Evolutionary conservation across 2,113 vertebrate genomes (phyloP), one percentile per base, ranked within the genome.

Genomic region (Nansenia antarctica): DNA sequence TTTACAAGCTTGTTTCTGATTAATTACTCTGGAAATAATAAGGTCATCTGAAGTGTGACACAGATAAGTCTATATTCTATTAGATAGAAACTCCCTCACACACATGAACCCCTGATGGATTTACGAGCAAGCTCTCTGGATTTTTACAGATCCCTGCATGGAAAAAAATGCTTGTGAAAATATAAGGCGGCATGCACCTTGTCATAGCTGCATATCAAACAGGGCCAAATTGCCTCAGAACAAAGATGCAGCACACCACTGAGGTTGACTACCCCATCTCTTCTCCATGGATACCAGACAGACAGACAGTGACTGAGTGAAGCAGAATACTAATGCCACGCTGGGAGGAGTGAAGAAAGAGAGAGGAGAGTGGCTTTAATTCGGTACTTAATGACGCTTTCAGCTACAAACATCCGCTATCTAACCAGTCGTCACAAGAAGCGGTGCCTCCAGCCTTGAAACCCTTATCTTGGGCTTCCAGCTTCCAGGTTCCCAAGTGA

Each of bases 201-300:
- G 59, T 14, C 62, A 77, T 77, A 72, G 76, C 59, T 79, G 73
- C 65, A 81, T 66, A 54, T 78, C 15, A 70, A 74, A 71, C 58
- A 31, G 62, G 29, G n/a, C 9, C 49, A 22, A 39, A 62, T 78
- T 76, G 15, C 69, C 37, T 61, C 73, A 9, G 45, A 55, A 83
- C 68, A 82, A 83, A 80, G 70, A 72, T 66, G 4, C 52, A 70
- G 69, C 72, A n/a, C n/a, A 55, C 53, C 67, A 63, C 65, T 11
- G 53, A 74, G 79, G 75, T 74, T 72, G 72, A 73, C 73, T 85
- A n/a, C n/a, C 62, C 45, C 65, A 66, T 87, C 77, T 42, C 77
- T 79, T 88, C 87, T 85, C 86, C 82, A 86, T 90, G 88, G 83
- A 82, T 72, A 86, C 88, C 76, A 81, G 74, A 70, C 82, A 63